These are phyloP conservation scores for Synanthedon tipuliformis DNA, from an alignment of 2,888 invertebrate species.

Conservation along the genomic window DNA sequence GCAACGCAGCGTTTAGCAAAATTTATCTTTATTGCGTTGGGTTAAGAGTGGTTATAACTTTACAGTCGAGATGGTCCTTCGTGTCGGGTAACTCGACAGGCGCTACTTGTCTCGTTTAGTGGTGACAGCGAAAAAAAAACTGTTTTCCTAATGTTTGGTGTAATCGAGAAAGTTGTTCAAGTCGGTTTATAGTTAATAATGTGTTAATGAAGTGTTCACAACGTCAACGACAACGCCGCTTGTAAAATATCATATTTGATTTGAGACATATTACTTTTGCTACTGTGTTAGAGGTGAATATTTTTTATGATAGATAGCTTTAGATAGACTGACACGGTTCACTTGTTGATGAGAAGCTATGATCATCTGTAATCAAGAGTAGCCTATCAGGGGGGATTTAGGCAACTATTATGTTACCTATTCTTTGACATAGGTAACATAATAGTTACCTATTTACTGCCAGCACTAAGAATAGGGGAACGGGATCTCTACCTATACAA, in stretches of 20 bases:
- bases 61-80: slow-evolving; percentile 3
- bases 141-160: slow-evolving; percentile 30
- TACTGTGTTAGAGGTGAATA: no score
- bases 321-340: no score
- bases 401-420: no score
- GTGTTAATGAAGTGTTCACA: neutral
- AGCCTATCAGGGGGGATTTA: no score
- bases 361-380: no score
- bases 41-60: neutral
- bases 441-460: no score
- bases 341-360: no score
- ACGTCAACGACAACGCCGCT: no score
- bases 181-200: slow-evolving; percentile 6
- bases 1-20: neutral
- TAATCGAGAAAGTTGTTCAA: slow-evolving; percentile 32
- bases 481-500: no score
- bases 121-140: slow-evolving; percentile 27
- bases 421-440: no score
- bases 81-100: slow-evolving; percentile 35
- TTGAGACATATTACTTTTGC: neutral
- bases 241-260: neutral
- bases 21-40: neutral
- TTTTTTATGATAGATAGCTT: no score
- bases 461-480: no score
- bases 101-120: slow-evolving; percentile 35